Conservation (phyloP, 2,888 invertebrate species). For the Volucella bombylans region DNA sequence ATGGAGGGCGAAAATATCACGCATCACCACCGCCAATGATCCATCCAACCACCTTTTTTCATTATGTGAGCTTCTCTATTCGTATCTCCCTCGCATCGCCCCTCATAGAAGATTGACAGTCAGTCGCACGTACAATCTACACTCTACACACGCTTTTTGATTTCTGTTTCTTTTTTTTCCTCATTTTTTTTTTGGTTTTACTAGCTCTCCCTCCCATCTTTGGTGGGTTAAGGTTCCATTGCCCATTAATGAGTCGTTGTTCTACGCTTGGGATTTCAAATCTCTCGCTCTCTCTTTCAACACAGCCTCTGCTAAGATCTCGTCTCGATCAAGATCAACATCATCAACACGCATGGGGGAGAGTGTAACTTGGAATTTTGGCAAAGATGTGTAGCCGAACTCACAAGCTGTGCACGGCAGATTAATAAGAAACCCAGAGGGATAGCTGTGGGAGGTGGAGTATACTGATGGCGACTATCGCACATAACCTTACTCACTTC, state of each 20-base stretch:
- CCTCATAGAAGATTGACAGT: conserved; percentile 30
- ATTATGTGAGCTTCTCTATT: conserved; percentile 35
- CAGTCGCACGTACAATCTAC: not conserved
- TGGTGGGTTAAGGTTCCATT: conserved; percentile 39
- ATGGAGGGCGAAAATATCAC: conserved; percentile 69
- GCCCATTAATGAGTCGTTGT: conserved; percentile 63
- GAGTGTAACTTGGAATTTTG: conserved; percentile 59
- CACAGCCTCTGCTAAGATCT: conserved; percentile 1
- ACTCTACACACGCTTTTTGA: conserved; percentile 20
- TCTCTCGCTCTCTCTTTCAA: conserved; percentile 21
- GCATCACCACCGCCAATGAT: conserved; percentile 61
- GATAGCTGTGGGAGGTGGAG: conserved; percentile 24
- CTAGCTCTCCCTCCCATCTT: conserved; percentile 44
- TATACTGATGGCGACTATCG: conserved; percentile 31
- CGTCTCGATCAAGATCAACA: too few species aligned
- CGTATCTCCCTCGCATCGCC: conserved; percentile 22
- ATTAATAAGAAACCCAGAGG: conserved; percentile 13
- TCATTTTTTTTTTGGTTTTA: not conserved
- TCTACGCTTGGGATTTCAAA: conserved; percentile 35
- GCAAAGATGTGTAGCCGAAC: conserved; percentile 21
- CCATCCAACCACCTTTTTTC: conserved; percentile 58
- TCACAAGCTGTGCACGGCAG: not conserved
- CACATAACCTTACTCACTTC: conserved; percentile 39
- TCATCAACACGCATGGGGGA: conserved; percentile 29
- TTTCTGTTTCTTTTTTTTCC: not conserved